Conservation (phyloP, 1,140 invertebrate genomes). For the Drosophila auraria region DNA sequence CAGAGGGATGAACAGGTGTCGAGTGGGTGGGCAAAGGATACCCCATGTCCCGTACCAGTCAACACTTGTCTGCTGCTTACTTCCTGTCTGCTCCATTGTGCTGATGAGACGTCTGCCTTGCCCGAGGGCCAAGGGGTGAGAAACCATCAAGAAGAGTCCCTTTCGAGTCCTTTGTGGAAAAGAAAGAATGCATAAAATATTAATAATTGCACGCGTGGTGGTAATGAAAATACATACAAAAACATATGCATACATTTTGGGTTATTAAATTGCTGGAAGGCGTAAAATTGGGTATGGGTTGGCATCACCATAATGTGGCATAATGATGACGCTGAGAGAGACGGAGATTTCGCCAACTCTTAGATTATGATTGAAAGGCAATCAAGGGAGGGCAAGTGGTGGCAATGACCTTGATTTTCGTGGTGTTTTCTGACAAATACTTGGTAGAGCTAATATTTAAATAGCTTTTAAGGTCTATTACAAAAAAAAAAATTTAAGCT, state of each 20-base stretch:
- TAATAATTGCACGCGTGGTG: slow-evolving; percentile 78
- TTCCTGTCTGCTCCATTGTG: slow-evolving; percentile 69
- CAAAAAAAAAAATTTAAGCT: background rate
- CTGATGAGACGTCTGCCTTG: slow-evolving; percentile 40
- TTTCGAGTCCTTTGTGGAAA: slow-evolving; percentile 29
- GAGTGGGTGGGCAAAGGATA: slow-evolving; percentile 5
- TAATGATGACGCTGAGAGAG: slow-evolving; percentile 47
- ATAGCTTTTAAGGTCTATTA: too few relatives aligned
- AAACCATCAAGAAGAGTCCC: slow-evolving; percentile 10
- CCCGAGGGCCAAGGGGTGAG: background rate
- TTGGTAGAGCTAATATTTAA: background rate
- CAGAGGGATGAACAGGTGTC: slow-evolving; percentile 28
- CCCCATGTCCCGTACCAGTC: slow-evolving; percentile 9
- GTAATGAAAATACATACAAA: slow-evolving; percentile 75
- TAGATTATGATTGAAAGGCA: slow-evolving; percentile 68
- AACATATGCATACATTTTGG: slow-evolving; percentile 74
- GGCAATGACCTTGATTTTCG: slow-evolving; percentile 47
- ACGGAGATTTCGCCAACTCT: slow-evolving; percentile 16
- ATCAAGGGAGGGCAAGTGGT: slow-evolving; percentile 58
- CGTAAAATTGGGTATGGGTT: slow-evolving; percentile 15
- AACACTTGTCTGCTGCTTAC: slow-evolving; percentile 47
- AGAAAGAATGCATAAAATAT: slow-evolving; percentile 74
- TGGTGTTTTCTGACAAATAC: background rate
- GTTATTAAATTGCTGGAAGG: slow-evolving; percentile 55
- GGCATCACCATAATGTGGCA: slow-evolving; percentile 36